Base-by-base conservation (phyloP, 2,888 invertebrate species). In the Macropis europaea region DNA sequence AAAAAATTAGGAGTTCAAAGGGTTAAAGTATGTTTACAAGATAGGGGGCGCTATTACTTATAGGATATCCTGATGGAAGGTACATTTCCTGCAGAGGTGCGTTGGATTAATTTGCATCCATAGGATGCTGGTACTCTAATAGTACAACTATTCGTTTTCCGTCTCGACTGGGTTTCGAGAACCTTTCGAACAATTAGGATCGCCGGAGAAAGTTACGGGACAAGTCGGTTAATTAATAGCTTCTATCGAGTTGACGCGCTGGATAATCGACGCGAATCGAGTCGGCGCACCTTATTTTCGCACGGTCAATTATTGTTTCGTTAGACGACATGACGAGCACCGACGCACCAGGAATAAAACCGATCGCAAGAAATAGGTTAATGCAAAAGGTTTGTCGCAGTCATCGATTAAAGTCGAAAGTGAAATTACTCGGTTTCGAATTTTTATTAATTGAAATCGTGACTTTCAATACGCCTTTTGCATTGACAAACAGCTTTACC, bases 81-180 rank as follows among this genome's bases (percentile, higher is more conserved):
- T 24, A 17, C 9, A 13, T n/a, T 50, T 56, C 57, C 54, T 48
- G 45, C 34, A 63, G 26, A 15, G 28, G 9, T 26, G 57, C 38
- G 60, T n/a, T n/a, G n/a, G 76, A 79, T 78, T 76, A 73, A 70
- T 79, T 64, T 59, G 36, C 67, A 62, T 64, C 26, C 57, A 52
- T 13, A 4, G 36, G 68, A 59, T 43, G 6, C 34, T 47, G 34
- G 50, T 68, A 40, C 61, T 17, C 15, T n/a, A n/a, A n/a, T n/a
- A n/a, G 56, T 40, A 43, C 66, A 59, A 48, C 66, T 48, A 42
- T 34, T 69, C 53, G 13, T 50, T 69, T 63, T 54, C 56, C 64
- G 40, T 22, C 45, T 36, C 60, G 32, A 24, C 19, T 34, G 11
- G 36, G 50, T 42, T 68, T 42, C 52, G 53, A 13, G 24, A 54